Percentiles rank a stretch among this genome's conserved stretches.
Evolutionary conservation across 1,140 invertebrate species (phyloP).

Genomic region (Drosophila ananassae): DNA sequence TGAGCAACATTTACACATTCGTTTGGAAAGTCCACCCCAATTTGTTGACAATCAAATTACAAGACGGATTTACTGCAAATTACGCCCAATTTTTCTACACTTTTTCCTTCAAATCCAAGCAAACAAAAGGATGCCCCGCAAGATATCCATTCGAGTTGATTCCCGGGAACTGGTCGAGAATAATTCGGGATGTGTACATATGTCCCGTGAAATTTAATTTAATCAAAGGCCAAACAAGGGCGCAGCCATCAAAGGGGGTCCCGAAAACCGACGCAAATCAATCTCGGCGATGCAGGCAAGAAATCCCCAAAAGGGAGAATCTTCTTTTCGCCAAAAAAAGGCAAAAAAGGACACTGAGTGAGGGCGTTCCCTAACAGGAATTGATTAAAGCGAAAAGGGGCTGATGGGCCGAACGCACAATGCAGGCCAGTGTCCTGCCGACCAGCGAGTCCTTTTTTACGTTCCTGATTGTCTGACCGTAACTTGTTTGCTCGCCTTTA

Average conservation of each 20-base stretch:
- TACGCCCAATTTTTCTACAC: slow-evolving; percentile 76
- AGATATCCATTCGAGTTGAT: slow-evolving; percentile 21
- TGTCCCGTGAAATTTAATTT: slow-evolving; percentile 83
- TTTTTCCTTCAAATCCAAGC: slow-evolving; percentile 64
- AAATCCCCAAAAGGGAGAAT: slow-evolving; percentile 51
- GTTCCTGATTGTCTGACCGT: slow-evolving; percentile 80
- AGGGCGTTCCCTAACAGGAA: slow-evolving; percentile 70
- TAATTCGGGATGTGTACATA: slow-evolving; percentile 70
- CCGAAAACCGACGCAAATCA: slow-evolving; percentile 29
- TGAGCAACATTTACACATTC: slow-evolving; percentile 76
- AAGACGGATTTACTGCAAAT: slow-evolving; percentile 76
- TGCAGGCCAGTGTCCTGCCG: slow-evolving; percentile 56
- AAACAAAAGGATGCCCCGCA: slow-evolving; percentile 37
- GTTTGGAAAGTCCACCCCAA: slow-evolving; percentile 32
- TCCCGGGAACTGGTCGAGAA: slow-evolving; percentile 29
- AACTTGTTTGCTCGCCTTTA: slow-evolving; percentile 83
- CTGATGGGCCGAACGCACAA: slow-evolving; percentile 38
- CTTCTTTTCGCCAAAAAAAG: slow-evolving; percentile 22
- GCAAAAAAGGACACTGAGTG: slow-evolving; percentile 25
- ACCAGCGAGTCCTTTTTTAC: slow-evolving; percentile 55
- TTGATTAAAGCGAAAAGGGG: slow-evolving; percentile 54
- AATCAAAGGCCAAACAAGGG: slow-evolving; percentile 78
- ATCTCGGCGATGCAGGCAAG: slow-evolving; percentile 52
- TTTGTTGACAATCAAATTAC: slow-evolving; percentile 82
- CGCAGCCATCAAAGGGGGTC: slow-evolving; percentile 17